Percentiles rank a stretch among this genome's conserved stretches.
These are phyloP conservation scores for Nipponacmea schrenckii DNA, from an alignment of 2,888 invertebrate species.

Conservation along the genomic window DNA sequence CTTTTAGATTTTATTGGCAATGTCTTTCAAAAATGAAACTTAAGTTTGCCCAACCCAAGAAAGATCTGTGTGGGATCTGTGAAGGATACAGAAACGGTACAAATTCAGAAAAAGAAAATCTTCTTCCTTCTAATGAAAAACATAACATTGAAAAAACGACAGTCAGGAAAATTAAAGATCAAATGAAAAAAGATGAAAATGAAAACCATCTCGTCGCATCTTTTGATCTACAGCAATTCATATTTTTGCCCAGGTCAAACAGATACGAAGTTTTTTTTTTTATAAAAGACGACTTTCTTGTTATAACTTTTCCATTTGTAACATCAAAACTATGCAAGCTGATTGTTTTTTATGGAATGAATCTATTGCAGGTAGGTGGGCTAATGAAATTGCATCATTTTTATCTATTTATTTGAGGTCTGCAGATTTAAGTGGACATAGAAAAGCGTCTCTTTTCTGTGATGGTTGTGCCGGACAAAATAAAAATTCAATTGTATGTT, in stretches of 20 bases:
- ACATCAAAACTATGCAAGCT: neutral
- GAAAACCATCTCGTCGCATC: neutral
- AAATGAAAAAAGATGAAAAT: neutral
- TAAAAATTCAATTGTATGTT: constrained; percentile 11
- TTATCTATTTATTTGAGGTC: neutral
- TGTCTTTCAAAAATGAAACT: neutral
- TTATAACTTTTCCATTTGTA: neutral
- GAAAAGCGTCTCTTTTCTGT: neutral
- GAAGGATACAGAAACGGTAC: neutral
- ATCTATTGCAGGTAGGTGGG: neutral
- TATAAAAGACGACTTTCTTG: neutral
- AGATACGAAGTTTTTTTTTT: neutral
- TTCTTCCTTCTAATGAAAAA: neutral
- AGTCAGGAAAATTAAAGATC: neutral
- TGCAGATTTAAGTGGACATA: neutral
- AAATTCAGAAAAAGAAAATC: neutral
- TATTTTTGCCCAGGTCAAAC: neutral
- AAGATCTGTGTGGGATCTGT: neutral
- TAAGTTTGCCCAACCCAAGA: neutral
- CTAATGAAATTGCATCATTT: neutral
- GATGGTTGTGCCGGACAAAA: constrained; percentile 11
- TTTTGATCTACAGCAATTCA: neutral
- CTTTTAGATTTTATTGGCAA: neutral
- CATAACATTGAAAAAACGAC: neutral
- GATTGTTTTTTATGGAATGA: neutral